Evolutionary conservation across 2,888 invertebrate species (phyloP), one percentile per base, ranked within the genome.

Genomic region (Clostera curtula): DNA sequence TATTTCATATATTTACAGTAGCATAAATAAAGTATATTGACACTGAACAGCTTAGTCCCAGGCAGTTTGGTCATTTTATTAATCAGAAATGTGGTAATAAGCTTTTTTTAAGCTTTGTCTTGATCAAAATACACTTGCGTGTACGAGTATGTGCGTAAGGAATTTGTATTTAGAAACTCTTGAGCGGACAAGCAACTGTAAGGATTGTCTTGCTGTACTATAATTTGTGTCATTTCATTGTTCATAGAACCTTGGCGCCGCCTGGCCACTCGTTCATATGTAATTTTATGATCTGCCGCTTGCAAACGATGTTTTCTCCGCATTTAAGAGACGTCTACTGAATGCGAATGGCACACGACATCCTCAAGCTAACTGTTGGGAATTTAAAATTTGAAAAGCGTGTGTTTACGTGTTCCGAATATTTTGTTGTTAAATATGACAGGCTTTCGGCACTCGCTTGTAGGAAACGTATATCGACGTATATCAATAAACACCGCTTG

Each of bases 161-260:
- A n/a, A n/a, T n/a, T n/a, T n/a, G n/a, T n/a, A n/a, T n/a, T n/a
- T n/a, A n/a, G n/a, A n/a, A n/a, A n/a, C n/a, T n/a, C n/a, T n/a
- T n/a, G n/a, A n/a, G n/a, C n/a, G n/a, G n/a, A n/a, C n/a, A n/a
- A n/a, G n/a, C n/a, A n/a, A n/a, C n/a, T n/a, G n/a, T n/a, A n/a
- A n/a, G n/a, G n/a, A n/a, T n/a, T n/a, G n/a, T n/a, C n/a, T n/a
- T n/a, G n/a, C n/a, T n/a, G n/a, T n/a, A n/a, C n/a, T n/a, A n/a
- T n/a, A n/a, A n/a, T n/a, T n/a, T n/a, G n/a, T n/a, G n/a, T n/a
- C n/a, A 65, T 70, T 75, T 75, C 71, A 80, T 80, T 82, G 79
- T 82, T 77, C 74, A 76, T 67, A 74, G 74, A 75, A 76, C 63
- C 61, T 63, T 68, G 80, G 77, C 80, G 82, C 77, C 80, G 53